These are phyloP conservation scores for Kradibia gibbosae DNA, from an alignment of 1,140 invertebrate genomes.

Conservation along the genomic window DNA sequence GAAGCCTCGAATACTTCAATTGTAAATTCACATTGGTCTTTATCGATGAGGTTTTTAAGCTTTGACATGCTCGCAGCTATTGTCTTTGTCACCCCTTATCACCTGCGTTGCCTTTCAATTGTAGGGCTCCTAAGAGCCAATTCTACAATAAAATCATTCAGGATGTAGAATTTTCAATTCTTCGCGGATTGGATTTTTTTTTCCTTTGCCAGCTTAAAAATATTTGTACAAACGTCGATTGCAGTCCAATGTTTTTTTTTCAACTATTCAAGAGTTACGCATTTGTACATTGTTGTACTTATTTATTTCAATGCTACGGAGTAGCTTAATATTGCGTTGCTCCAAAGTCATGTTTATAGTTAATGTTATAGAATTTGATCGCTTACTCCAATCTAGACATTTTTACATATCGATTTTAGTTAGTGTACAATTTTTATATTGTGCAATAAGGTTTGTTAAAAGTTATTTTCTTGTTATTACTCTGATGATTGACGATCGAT, in stretches of 20 bases:
- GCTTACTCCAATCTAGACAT: background rate
- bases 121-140: background rate
- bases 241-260: background rate
- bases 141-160: background rate
- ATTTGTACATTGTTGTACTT: background rate
- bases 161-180: too few relatives aligned
- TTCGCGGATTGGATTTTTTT: slow-evolving; percentile 3
- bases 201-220: background rate
- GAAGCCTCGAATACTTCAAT: slow-evolving; percentile 32
- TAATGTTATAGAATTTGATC: background rate
- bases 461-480: slow-evolving; percentile 36
- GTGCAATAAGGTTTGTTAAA: slow-evolving; percentile 36
- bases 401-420: slow-evolving; percentile 32
- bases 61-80: slow-evolving; percentile 8
- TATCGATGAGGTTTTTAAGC: slow-evolving; percentile 11
- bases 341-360: background rate
- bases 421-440: slow-evolving; percentile 23
- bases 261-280: background rate
- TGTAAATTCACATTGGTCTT: background rate
- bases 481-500: slow-evolving; percentile 2
- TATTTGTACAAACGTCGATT: background rate
- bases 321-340: background rate
- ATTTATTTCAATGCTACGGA: background rate
- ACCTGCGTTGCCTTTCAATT: background rate
- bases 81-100: background rate